Conservation (phyloP, 53 echinoderm and acorn worm species). For the Patiria pectinifera region DNA sequence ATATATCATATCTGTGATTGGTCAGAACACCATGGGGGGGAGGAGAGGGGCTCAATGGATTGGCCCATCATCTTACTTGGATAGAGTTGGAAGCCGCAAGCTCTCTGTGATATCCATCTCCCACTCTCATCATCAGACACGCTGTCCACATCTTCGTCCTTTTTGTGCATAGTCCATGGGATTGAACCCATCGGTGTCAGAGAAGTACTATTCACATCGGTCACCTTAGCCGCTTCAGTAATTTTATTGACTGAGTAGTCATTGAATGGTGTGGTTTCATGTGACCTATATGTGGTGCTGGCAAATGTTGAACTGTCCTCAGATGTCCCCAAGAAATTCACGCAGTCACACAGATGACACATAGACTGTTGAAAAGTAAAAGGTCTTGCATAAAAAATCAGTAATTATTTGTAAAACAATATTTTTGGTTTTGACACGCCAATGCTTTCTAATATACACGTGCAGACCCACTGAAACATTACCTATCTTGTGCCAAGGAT, state of each 20-base stretch:
- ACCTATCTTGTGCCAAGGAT: too few relatives aligned
- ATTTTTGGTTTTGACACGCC: too few relatives aligned
- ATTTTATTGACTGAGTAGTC: not conserved
- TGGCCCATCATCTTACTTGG: slow-evolving; percentile 7
- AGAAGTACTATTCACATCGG: too few relatives aligned
- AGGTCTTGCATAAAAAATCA: not conserved
- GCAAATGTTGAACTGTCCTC: too few relatives aligned
- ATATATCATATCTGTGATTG: too few relatives aligned
- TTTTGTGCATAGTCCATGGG: slow-evolving; percentile 6
- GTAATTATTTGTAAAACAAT: not conserved
- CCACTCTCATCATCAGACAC: slow-evolving; percentile 18
- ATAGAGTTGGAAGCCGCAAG: slow-evolving; percentile 59
- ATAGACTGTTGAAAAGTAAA: not conserved
- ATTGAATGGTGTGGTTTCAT: too few relatives aligned
- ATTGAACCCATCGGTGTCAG: too few relatives aligned
- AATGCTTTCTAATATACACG: not conserved
- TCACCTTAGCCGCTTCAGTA: too few relatives aligned
- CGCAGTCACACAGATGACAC: slow-evolving; percentile 28
- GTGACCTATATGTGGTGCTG: too few relatives aligned
- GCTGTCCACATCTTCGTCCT: slow-evolving; percentile 19
- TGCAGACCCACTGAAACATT: too few relatives aligned
- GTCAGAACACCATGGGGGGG: too few relatives aligned
- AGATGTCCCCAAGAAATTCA: slow-evolving; percentile 8
- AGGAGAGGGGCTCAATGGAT: too few relatives aligned
- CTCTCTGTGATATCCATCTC: slow-evolving; percentile 14